Evolutionary conservation across 2,888 invertebrate genomes (phyloP), one percentile per base, ranked within the genome.

Genomic region (Achlya flavicornis): DNA sequence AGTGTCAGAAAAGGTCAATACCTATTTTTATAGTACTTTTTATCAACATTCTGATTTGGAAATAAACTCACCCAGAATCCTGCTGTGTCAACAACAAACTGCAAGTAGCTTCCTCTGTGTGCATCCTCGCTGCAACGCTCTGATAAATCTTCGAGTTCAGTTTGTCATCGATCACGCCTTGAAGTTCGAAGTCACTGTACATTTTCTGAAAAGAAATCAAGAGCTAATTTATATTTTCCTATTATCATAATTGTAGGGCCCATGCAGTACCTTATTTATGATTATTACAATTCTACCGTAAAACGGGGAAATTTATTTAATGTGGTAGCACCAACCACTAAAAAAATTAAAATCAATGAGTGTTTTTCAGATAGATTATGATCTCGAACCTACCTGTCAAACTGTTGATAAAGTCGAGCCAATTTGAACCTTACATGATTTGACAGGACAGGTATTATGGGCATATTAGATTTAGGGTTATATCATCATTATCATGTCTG

Each of bases 111-210:
- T 99, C 99, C 87, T 98, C 98, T 32, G 99, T 98, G 92, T 98
- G 98, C 97, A 99, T 97, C 78, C 99, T 95, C 77, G 97, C 97
- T 65, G 97, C 96, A 77, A 99, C 97, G 68, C 96, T 97, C 93
- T 98, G 98, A 95, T 99, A 99, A 76, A 96, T 96, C 94, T 99
- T 99, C 69, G 98, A 98, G 94, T 99, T 98, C 66, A 99, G 94
- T 89, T 98, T 98, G 87, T 99, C 99, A 84, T 99, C 99, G 90
- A 98, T 98, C 58, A 99, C 99, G 73, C 99, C 99, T 94, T 99
- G 99, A 67, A 99, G 95, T 94, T 99, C 99, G 93, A 99, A 99
- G 93, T 99, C 99, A 61, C 98, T 98, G 94, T 99, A 99, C 90
- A 99, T 96, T 97, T 99, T 99, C 98, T 99, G 93, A 57, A 91